A percentile compares a stretch with the other conserved stretches of the same genome.
These are phyloP conservation scores for Entosphenus tridentatus DNA, from an alignment of 2,113 vertebrate genomes.

Conservation along the genomic window DNA sequence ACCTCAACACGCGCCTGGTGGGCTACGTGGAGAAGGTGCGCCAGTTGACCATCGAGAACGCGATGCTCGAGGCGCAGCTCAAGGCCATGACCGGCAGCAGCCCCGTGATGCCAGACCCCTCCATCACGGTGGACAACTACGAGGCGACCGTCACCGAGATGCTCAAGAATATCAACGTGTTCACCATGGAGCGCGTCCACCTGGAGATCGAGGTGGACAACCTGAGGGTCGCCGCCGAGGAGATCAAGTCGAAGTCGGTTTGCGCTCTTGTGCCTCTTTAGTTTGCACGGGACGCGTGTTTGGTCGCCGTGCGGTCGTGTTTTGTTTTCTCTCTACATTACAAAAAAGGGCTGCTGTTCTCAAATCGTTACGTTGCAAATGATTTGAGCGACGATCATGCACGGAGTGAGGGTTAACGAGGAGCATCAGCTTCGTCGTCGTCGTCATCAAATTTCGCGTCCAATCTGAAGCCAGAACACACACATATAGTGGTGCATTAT, in stretches of 20 bases:
- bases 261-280: neutral
- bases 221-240: slow-evolving; percentile 20
- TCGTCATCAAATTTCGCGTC: too few relatives aligned
- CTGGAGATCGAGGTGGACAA: slow-evolving; percentile 22
- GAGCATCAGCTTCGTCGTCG: too few relatives aligned
- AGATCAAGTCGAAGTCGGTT: slow-evolving; percentile 22
- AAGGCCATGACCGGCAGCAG: slow-evolving; percentile 19
- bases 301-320: too few relatives aligned
- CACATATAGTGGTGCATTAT: too few relatives aligned
- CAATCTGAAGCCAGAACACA: too few relatives aligned
- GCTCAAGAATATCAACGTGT: slow-evolving; percentile 16
- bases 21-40: slow-evolving; percentile 19
- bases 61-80: slow-evolving; percentile 19
- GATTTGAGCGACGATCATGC: too few relatives aligned
- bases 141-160: slow-evolving; percentile 19
- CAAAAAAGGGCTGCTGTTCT: too few relatives aligned
- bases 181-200: slow-evolving; percentile 20
- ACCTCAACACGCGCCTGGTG: slow-evolving; percentile 20
- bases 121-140: slow-evolving; percentile 14
- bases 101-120: slow-evolving; percentile 13
- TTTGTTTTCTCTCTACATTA: too few relatives aligned
- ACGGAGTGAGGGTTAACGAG: too few relatives aligned
- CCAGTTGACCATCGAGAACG: slow-evolving; percentile 18
- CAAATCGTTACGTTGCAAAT: too few relatives aligned
- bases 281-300: too few relatives aligned